These are phyloP conservation scores for Thalassophryne amazonica DNA, from an alignment of 2,797 vertebrate species.

Conservation along the genomic window DNA sequence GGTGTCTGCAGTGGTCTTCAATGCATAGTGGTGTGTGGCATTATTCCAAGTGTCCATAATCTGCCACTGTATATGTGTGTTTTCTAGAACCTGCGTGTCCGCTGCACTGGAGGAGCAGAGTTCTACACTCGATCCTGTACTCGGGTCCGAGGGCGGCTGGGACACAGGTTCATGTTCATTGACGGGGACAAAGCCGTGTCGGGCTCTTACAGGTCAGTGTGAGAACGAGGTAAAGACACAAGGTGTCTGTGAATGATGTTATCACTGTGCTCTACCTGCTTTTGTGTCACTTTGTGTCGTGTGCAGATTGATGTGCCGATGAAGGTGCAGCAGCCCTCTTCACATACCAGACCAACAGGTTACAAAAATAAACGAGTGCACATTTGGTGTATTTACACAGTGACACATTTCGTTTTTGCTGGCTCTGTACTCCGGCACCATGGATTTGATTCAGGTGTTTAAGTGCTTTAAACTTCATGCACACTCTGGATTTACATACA, in stretches of 20 bases:
- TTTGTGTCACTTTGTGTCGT: not conserved
- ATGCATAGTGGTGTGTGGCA: too few relatives aligned
- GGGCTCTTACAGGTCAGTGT: conserved; percentile 92
- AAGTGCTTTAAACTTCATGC: too few relatives aligned
- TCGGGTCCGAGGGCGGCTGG: conserved; percentile 85
- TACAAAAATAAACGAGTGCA: not conserved
- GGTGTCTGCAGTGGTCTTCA: too few relatives aligned
- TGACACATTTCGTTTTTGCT: not conserved
- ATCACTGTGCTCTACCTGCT: conserved; percentile 5
- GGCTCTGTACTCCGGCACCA: not conserved
- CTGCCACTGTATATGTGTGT: conserved; percentile 21
- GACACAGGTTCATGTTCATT: conserved; percentile 96
- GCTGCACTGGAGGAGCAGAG: conserved; percentile 80
- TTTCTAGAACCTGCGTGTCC: conserved; percentile 87
- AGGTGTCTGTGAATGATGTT: not conserved
- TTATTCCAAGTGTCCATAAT: too few relatives aligned
- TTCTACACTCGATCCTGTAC: conserved; percentile 87
- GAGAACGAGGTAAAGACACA: not conserved
- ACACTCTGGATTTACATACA: too few relatives aligned
- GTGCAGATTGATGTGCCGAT: not conserved
- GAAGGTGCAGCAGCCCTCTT: not conserved
- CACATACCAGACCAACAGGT: conserved; percentile 23
- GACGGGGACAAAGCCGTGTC: conserved; percentile 92
- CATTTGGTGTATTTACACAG: not conserved
- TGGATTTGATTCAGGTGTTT: too few relatives aligned